phyloP scores from a whole-genome alignment of 2,888 invertebrate species.

The Machimus rusticus region DNA sequence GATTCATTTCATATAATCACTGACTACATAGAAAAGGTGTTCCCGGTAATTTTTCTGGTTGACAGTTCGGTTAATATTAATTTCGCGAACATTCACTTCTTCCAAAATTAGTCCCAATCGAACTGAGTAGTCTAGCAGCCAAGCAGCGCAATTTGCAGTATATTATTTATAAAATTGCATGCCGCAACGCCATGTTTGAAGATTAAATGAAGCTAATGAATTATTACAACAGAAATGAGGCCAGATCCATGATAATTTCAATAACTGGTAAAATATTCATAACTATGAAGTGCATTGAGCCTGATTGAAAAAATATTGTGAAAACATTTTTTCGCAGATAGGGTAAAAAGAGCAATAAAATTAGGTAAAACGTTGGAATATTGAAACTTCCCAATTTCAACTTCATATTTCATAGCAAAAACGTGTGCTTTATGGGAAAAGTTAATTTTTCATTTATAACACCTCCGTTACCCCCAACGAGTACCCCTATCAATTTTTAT shows the following conservation, averaged over 20 bases:
- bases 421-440: neutral
- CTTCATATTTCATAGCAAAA: neutral
- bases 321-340: neutral
- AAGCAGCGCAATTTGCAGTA: neutral
- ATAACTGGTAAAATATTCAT: neutral
- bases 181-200: neutral
- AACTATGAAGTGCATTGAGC: neutral
- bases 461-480: neutral
- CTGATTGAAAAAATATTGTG: neutral
- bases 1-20: neutral
- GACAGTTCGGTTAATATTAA: neutral
- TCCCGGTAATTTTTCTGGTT: neutral
- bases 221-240: neutral
- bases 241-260: neutral
- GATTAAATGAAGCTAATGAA: neutral
- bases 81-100: neutral
- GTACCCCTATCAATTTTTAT: conserved; percentile 44
- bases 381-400: neutral
- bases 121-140: neutral
- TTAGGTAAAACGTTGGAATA: neutral
- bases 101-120: neutral
- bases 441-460: conserved; percentile 25
- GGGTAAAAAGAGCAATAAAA: neutral
- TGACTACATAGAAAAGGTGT: conserved; percentile 13
- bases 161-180: neutral